These are phyloP conservation scores for Delphinus delphis DNA, from an alignment of 2,113 vertebrate genomes.

Conservation along the genomic window DNA sequence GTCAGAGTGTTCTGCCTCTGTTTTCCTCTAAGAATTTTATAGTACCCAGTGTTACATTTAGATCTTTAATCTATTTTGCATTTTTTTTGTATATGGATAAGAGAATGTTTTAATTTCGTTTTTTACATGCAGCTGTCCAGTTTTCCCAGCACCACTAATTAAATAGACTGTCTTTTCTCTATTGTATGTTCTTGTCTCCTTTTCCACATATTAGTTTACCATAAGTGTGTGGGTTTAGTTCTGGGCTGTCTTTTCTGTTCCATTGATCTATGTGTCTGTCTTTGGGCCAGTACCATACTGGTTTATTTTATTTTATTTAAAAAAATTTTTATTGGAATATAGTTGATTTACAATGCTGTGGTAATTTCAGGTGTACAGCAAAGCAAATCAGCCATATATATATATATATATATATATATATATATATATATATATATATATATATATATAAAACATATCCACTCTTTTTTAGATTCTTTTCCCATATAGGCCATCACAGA, in stretches of 20 bases:
- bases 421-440: too few relatives aligned
- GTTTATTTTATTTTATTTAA: too few relatives aligned
- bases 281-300: neutral
- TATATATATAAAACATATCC: too few relatives aligned
- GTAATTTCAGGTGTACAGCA: too few relatives aligned
- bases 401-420: too few relatives aligned
- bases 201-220: neutral
- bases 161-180: neutral
- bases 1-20: too few relatives aligned
- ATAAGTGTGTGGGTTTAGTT: neutral
- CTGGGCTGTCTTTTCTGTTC: neutral
- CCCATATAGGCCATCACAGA: too few relatives aligned
- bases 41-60: neutral
- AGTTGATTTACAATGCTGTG: too few relatives aligned
- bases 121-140: neutral
- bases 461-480: too few relatives aligned
- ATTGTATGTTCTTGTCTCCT: neutral
- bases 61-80: neutral
- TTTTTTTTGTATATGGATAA: neutral
- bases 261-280: too few relatives aligned
- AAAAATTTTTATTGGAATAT: too few relatives aligned
- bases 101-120: neutral
- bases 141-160: neutral
- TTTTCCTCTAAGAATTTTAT: neutral
- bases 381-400: too few relatives aligned